Conservation (phyloP, 1,140 invertebrate species). For the Heterodera carotae region DNA sequence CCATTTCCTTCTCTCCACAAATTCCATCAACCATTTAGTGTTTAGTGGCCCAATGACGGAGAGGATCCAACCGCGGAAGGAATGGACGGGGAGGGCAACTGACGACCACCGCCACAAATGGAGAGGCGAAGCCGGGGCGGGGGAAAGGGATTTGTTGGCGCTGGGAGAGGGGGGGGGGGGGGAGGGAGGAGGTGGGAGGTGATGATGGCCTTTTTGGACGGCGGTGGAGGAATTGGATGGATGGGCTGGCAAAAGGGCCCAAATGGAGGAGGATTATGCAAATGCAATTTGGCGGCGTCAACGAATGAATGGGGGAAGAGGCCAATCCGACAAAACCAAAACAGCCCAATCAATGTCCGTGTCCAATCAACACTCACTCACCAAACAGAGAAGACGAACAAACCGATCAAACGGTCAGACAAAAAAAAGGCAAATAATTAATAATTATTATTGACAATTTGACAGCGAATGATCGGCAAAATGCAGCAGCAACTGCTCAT, state of each 20-base stretch:
- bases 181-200: neutral
- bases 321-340: neutral
- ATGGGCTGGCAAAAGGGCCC: slow-evolving; percentile 7
- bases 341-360: neutral
- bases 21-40: slow-evolving; percentile 10
- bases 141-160: neutral
- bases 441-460: too few species aligned
- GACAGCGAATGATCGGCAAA: neutral
- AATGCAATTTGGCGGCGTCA: slow-evolving; percentile 26
- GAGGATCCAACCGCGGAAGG: slow-evolving; percentile 4
- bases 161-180: neutral
- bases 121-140: neutral
- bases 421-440: too few species aligned
- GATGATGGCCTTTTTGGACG: slow-evolving; percentile 2
- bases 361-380: neutral
- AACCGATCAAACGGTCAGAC: neutral
- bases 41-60: slow-evolving; percentile 8
- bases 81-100: neutral
- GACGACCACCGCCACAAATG: slow-evolving; percentile 2
- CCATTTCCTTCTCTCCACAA: neutral
- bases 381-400: neutral
- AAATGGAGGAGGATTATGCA: slow-evolving; percentile 26
- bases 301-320: neutral
- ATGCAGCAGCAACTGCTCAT: neutral
- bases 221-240: neutral